A percentile compares a stretch with the other conserved stretches of the same genome.
Evolutionary conservation across 2,888 invertebrate species (phyloP).

Genomic region (Sepioteuthis lessoniana): DNA sequence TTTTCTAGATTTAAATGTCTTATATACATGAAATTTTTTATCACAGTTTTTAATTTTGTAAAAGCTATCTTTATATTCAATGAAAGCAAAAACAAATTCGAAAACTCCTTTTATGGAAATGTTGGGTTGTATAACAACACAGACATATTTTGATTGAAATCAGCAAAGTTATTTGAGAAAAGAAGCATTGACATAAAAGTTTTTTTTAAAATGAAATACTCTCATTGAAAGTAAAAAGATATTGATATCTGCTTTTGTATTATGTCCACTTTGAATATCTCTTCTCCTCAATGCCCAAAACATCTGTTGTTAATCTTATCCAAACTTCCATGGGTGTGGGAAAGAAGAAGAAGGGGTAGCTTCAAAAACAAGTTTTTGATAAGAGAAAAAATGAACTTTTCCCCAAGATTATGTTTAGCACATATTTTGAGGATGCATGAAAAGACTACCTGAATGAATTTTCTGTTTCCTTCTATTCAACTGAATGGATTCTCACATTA

Average conservation of each 20-base stretch:
- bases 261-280: not conserved
- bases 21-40: no score
- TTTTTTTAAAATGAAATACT: not conserved
- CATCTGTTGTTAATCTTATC: not conserved
- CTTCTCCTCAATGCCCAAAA: not conserved
- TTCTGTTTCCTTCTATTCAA: not conserved
- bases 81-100: no score
- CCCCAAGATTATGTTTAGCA: not conserved
- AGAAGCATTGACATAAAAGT: not conserved
- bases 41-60: not conserved
- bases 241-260: not conserved
- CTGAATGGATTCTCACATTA: no score
- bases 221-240: not conserved
- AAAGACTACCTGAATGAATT: not conserved
- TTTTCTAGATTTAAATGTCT: no score
- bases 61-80: not conserved
- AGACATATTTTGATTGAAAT: not conserved
- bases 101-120: not conserved
- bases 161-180: not conserved
- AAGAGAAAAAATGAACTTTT: not conserved
- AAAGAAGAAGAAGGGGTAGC: not conserved
- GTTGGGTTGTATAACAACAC: not conserved
- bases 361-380: not conserved
- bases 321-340: not conserved
- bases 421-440: not conserved